Evolutionary conservation across 1,140 invertebrate genomes (phyloP), one percentile per base, ranked within the genome.

Genomic region (Achatina immaculata): DNA sequence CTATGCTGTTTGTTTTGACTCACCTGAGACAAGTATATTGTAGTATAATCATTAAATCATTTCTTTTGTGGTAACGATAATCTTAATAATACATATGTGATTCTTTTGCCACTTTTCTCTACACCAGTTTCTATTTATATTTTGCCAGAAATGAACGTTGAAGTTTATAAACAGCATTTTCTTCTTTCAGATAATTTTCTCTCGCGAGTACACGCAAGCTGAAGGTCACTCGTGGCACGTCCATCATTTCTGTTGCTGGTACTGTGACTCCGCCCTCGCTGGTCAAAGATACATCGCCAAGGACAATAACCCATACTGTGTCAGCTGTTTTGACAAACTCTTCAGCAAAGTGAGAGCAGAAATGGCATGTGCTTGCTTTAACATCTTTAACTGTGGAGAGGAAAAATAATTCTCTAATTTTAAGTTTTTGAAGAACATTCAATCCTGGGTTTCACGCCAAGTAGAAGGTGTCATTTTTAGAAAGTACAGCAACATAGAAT

Each of bases 201-300:
- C 97, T 1, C 96, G 99, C 88, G 97, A 99, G 92, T 99, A 98
- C 92, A 99, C 98, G 2, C 97, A 99, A 91, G 98, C 98, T 2
- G 98, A 99, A 88, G 97, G 97, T 2, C 93, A 96, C 82, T 96
- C 97, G 11, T 99, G 97, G 97, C 98, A 99, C 91, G 98, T 99
- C 95, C 95, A 96, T 85, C 98, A 99, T 91, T 99, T 99, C 89
- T 95, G 96, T 19, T 99, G 98, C 89, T 95, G 96, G 83, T 96
- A 98, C 89, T 99, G 98, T 92, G 95, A 97, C 88, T 93, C 94
- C 76, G 95, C 97, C 91, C 93, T 99, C 42, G 98, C 98, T 7
- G 98, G 98, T 0, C 96, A 98, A 89, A 93, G 97, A 34, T 99
- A 99, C 92, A 98, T 99, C 84, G 98, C 99, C 96, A 93, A 96